A percentile compares a stretch with the other conserved stretches of the same genome.
These are phyloP conservation scores for Muscidifurax raptorellus DNA, from an alignment of 1,140 invertebrate genomes.

Conservation along the genomic window DNA sequence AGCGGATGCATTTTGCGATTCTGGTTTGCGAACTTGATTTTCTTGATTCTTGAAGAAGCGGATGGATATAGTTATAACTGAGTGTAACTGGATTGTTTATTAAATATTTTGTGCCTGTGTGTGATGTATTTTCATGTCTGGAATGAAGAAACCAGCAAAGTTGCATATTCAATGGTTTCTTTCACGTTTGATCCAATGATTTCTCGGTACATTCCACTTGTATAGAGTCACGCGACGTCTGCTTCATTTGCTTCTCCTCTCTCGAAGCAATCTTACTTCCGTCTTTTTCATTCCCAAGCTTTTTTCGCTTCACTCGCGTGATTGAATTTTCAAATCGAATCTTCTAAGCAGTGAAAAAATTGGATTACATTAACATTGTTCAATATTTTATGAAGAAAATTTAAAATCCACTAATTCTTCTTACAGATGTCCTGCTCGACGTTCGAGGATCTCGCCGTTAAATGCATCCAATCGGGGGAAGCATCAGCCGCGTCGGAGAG, in stretches of 20 bases:
- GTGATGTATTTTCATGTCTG: neutral
- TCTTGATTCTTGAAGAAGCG: neutral
- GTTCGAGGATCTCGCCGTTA: constrained; percentile 20
- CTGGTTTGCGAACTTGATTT: neutral
- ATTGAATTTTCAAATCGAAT: no score
- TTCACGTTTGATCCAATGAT: neutral
- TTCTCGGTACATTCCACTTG: neutral
- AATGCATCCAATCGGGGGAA: constrained; percentile 34
- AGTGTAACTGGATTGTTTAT: neutral
- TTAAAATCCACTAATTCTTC: neutral
- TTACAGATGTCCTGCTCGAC: constrained; percentile 41
- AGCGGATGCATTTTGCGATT: neutral
- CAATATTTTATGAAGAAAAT: neutral
- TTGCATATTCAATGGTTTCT: constrained; percentile 10
- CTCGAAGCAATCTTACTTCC: neutral
- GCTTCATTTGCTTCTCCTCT: neutral
- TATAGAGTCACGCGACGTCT: neutral
- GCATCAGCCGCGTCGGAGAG: constrained; percentile 28
- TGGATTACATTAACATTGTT: no score
- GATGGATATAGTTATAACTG: no score
- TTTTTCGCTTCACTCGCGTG: neutral
- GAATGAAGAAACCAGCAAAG: neutral
- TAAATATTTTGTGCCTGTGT: neutral
- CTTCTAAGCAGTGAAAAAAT: no score
- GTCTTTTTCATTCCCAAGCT: neutral